Conservation (phyloP, 2,113 vertebrate species). For the Gallinago jamesoni region DNA sequence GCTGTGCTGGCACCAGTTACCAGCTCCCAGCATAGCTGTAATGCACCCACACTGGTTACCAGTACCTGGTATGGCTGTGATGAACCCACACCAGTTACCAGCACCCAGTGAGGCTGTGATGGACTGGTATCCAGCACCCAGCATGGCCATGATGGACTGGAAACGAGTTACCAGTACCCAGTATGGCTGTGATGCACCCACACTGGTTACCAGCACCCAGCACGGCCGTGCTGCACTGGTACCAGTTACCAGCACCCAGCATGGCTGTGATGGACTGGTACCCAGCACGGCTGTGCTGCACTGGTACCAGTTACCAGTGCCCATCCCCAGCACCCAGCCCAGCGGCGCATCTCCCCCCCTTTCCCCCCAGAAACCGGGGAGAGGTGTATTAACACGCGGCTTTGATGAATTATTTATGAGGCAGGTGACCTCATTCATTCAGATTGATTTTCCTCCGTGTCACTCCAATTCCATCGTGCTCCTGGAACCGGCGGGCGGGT, state of each 20-base stretch:
- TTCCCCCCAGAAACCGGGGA: neutral
- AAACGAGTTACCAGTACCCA: too few species aligned
- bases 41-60: too few species aligned
- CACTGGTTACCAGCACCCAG: too few species aligned
- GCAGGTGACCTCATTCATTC: conserved; percentile 73
- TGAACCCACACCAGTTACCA: too few species aligned
- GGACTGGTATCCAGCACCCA: too few species aligned
- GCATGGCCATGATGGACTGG: too few species aligned
- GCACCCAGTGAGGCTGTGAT: too few species aligned
- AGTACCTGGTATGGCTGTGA: too few species aligned
- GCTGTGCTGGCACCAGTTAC: too few species aligned
- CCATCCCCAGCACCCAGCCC: neutral
- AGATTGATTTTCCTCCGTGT: conserved; percentile 54
- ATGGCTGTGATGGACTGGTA: neutral
- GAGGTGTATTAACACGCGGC: neutral
- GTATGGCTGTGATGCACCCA: too few species aligned
- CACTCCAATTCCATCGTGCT: conserved; percentile 20
- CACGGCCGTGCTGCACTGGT: too few species aligned
- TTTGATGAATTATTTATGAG: conserved; percentile 39
- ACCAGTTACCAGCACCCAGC: neutral
- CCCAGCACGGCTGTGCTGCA: neutral
- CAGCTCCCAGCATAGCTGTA: too few species aligned
- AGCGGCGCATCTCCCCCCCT: neutral
- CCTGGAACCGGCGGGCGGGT: neutral
- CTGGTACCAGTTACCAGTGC: neutral